Evolutionary conservation across 1,140 invertebrate genomes (phyloP), one percentile per base, ranked within the genome.

Genomic region (Procambarus virginalis): DNA sequence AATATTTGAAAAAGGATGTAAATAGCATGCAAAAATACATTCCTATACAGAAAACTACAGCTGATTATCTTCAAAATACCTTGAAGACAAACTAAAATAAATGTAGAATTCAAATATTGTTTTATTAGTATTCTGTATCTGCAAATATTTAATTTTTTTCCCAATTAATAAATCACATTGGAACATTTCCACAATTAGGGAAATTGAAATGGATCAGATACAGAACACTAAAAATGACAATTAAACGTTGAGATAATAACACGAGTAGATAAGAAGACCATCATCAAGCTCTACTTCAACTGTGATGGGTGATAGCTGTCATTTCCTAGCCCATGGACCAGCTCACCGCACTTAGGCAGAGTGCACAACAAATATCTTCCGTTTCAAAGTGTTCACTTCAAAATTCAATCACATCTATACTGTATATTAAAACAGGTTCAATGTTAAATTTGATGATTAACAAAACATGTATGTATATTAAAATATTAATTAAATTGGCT

Each of bases 21-120:
- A 84, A 89, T 79, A 60, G 34, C 88, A 89, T 89, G 88, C 88
- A 89, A 51, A 83, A 89, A 84, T 84, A 89, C 88, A 89, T 89
- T 89, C 88, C 88, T 89, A 89, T 83, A 89, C 81, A 89, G 82
- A 79, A 85, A 78, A 76, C 79, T 81, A 80, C 78, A 55, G 20
- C 55, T 58, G 48, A 60, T 88, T 46, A 46, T 78, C 70, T 77
- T 86, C 75, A 86, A 86, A 86, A 86, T 77, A 81, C 34, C 60
- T 68, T 82, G 45, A 51, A 75, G 51, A 88, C 64, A 87, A 70
- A 84, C 51, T 78, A 48, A 86, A 51, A 55, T 79, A 60, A 79
- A 86, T 79, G 58, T 79, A 12, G 51, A 60, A 49, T 73, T 70
- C 68, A 77, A 86, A 86, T 58, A 17, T n/a, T 58, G n/a, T 51